Evolutionary conservation across 2,797 vertebrate species (phyloP).

Genomic region (Urosaurus nigricauda): DNA sequence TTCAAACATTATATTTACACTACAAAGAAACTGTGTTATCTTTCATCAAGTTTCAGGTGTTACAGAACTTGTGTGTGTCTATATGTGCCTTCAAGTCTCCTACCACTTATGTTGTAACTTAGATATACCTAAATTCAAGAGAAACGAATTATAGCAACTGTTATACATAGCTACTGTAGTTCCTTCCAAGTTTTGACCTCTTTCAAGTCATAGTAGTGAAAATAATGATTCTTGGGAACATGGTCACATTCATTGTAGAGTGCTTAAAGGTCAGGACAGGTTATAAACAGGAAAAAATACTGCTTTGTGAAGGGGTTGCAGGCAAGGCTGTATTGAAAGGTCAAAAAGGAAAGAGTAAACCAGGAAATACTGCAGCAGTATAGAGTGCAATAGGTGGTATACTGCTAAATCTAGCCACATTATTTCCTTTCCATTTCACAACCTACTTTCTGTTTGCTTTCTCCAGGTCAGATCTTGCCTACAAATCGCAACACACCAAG

Average conservation of each 20-base stretch:
- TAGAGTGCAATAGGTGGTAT: not conserved
- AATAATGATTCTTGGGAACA: not conserved
- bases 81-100: no score
- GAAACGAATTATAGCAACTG: not conserved
- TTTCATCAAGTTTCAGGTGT: no score
- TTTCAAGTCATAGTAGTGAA: not conserved
- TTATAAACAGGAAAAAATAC: not conserved
- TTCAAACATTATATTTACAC: no score
- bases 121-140: not conserved
- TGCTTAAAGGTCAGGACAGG: not conserved
- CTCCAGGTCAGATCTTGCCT: slow-evolving; percentile 85
- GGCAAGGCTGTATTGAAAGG: not conserved
- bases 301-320: not conserved
- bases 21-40: no score
- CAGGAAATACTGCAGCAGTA: not conserved
- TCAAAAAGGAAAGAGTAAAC: not conserved
- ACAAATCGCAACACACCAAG: slow-evolving; percentile 91
- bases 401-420: accelerated
- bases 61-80: no score
- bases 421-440: slow-evolving; percentile 10
- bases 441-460: slow-evolving; percentile 16
- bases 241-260: no score
- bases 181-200: not conserved
- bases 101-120: not conserved
- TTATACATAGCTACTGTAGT: not conserved